Evolutionary conservation across 2,797 vertebrate species (phyloP).

Genomic region (Argyrosomus regius): DNA sequence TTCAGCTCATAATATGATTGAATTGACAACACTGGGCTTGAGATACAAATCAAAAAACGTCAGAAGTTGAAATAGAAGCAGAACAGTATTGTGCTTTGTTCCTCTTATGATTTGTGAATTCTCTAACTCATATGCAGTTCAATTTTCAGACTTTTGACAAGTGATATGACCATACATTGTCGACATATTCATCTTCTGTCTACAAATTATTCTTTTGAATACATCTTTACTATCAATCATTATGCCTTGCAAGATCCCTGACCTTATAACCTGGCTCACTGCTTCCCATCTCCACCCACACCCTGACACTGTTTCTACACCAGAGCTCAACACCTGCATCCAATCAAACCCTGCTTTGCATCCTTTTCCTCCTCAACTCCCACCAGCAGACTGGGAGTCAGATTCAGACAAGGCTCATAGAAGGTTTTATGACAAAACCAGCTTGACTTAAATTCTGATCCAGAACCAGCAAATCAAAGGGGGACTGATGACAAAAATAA

Average conservation of each 20-base stretch:
- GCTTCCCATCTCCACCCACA: slow-evolving; percentile 59
- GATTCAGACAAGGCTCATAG: slow-evolving; percentile 53
- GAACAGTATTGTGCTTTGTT: slow-evolving; percentile 2
- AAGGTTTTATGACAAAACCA: slow-evolving; percentile 71
- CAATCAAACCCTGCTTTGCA: slow-evolving; percentile 70
- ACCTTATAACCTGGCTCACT: slow-evolving; percentile 40
- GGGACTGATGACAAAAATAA: slow-evolving; percentile 73
- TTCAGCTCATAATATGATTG: slow-evolving; percentile 26
- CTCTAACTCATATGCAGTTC: slow-evolving; percentile 25
- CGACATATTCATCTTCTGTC: not conserved
- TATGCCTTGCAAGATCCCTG: slow-evolving; percentile 22
- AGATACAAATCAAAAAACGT: slow-evolving; percentile 39
- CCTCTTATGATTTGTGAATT: slow-evolving; percentile 11
- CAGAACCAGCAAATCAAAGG: slow-evolving; percentile 74
- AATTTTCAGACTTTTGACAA: slow-evolving; percentile 4
- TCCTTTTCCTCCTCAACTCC: slow-evolving; percentile 67
- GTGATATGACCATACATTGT: not conserved
- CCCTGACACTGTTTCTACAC: slow-evolving; percentile 55
- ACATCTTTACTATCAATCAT: slow-evolving; percentile 12
- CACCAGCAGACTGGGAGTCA: slow-evolving; percentile 66
- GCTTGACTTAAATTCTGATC: slow-evolving; percentile 64
- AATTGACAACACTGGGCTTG: slow-evolving; percentile 34
- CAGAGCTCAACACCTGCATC: slow-evolving; percentile 73
- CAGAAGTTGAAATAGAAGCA: slow-evolving; percentile 32
- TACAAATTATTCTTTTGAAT: slow-evolving; percentile 27